Base-by-base conservation (phyloP, 2,113 vertebrate species). In the Boleophthalmus pectinirostris region DNA sequence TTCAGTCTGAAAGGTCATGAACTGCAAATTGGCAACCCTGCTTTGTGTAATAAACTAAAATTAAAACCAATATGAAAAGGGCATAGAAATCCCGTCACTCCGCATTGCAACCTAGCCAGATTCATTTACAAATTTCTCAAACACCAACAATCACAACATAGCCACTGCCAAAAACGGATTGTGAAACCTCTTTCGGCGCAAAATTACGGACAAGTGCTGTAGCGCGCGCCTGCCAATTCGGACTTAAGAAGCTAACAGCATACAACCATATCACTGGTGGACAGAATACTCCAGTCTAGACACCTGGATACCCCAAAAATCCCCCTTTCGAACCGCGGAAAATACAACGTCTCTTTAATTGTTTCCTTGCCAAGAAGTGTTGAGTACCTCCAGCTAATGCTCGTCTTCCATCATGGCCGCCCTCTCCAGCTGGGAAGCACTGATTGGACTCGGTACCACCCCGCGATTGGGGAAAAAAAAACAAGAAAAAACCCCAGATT, bases 391-490 rank as follows among this genome's bases (percentile, higher is more conserved):
- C 68, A 11, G 73, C 77, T 89, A 90, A 87, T 90, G 88, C 84
- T 60, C 69, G 82, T 85, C 84, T 79, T 87, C 88, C 84, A 89
- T 92, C 88, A 89, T 70, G n/a, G 29, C 80, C 35, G 29, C 78
- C 77, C 64, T 86, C 82, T 76, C 74, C 84, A 85, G 84, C 82
- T 85, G 83, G 78, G 90, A 75, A 82, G 72, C 61, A n/a, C 77
- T 86, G 87, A 87, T 88, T 90, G 82, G 80, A 87, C 78, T 79
- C 69, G 78, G 84, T 84, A 73, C 77, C 80, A 74, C 72, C 73
- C 63, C 68, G 49, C 88, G 88, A 90, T 88, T 89, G 81, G 3
- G 13, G 15, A 25, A 49, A 58, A 51, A 20, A 35, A 68, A 38
- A 20, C 2, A 58, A 58, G 53, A 15, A 47, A 83, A 29, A 29